Conservation (phyloP, 2,113 vertebrate genomes). For the Melanerpes aurifrons region DNA sequence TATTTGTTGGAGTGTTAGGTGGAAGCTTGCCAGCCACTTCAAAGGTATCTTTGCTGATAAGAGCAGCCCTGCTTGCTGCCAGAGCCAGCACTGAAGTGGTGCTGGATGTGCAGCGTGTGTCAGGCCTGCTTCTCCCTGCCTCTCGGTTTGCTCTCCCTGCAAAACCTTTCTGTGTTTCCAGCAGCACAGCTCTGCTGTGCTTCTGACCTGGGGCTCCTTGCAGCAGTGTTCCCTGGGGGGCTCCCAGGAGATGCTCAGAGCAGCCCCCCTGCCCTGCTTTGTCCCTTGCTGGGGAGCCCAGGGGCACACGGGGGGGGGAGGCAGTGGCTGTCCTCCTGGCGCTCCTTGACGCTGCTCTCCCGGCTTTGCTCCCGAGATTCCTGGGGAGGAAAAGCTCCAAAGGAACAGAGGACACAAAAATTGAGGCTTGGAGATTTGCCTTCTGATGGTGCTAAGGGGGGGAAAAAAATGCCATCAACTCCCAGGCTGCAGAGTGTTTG, state of each 20-base stretch:
- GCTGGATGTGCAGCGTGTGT: neutral
- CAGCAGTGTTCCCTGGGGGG: neutral
- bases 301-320: neutral
- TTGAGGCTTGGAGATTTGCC: neutral
- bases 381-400: neutral
- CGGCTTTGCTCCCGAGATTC: neutral
- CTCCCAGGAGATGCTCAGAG: neutral
- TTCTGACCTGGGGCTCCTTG: neutral
- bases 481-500: neutral
- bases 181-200: neutral
- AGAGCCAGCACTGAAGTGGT: slow-evolving; percentile 13
- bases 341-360: neutral
- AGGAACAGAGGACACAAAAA: neutral
- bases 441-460: neutral
- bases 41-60: slow-evolving; percentile 64
- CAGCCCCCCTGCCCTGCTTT: neutral
- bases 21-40: slow-evolving; percentile 62
- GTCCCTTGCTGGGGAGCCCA: fast-evolving
- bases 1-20: slow-evolving; percentile 10
- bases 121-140: neutral
- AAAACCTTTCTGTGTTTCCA: neutral
- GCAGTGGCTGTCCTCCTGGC: neutral
- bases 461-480: no score
- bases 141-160: neutral
- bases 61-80: slow-evolving; percentile 44